These are phyloP conservation scores for Littorina saxatilis DNA, from an alignment of 1,140 invertebrate species.

Conservation along the genomic window DNA sequence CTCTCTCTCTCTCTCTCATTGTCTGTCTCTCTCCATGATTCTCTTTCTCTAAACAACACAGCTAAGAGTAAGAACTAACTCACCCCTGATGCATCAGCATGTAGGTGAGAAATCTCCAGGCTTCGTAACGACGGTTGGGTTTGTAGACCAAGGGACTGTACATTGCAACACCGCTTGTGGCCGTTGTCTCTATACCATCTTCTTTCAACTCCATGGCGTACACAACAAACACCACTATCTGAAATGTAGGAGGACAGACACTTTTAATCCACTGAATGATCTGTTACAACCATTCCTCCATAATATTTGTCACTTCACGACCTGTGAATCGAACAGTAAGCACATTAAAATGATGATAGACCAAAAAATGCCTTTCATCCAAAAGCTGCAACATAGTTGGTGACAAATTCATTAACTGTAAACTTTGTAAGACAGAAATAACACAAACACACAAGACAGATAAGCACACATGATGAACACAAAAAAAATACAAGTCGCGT, in stretches of 20 bases:
- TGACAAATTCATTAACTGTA: too few relatives aligned
- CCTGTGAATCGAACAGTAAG: neutral
- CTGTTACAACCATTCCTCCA: neutral
- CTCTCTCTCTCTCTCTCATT: too few relatives aligned
- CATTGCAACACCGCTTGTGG: slow-evolving; percentile 66
- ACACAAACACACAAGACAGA: too few relatives aligned
- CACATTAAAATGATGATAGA: too few relatives aligned
- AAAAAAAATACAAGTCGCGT: too few relatives aligned
- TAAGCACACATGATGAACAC: too few relatives aligned
- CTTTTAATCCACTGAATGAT: neutral
- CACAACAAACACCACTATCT: slow-evolving; percentile 77
- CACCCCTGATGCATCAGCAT: slow-evolving; percentile 97
- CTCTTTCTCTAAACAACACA: too few relatives aligned
- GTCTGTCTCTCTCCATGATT: too few relatives aligned
- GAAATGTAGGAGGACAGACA: slow-evolving; percentile 32
- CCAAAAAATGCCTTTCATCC: too few relatives aligned
- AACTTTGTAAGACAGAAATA: too few relatives aligned
- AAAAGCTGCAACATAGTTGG: too few relatives aligned
- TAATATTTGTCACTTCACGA: neutral
- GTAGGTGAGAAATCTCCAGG: slow-evolving; percentile 92
- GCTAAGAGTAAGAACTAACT: neutral
- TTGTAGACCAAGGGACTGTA: slow-evolving; percentile 88
- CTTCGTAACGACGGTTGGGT: slow-evolving; percentile 89
- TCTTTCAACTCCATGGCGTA: slow-evolving; percentile 74
- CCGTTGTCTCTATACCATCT: slow-evolving; percentile 57